phyloP scores from a whole-genome alignment of 2,797 vertebrate species.

The Numenius phaeopus region DNA sequence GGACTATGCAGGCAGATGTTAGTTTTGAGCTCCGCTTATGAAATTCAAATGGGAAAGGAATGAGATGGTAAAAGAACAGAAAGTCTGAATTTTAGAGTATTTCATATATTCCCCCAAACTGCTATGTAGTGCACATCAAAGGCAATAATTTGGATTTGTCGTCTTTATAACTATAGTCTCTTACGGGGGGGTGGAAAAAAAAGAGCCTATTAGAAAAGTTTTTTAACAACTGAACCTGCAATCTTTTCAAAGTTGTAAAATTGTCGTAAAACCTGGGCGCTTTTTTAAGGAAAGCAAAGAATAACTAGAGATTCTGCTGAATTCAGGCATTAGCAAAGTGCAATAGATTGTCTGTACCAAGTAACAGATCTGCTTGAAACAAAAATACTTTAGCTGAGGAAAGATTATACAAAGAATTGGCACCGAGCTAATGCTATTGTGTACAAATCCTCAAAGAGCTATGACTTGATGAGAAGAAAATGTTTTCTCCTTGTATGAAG shows the following conservation, averaged over 20 bases:
- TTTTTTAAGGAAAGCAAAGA: background rate
- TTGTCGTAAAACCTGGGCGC: background rate
- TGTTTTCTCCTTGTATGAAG: conserved; percentile 10
- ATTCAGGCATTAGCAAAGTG: background rate
- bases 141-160: background rate
- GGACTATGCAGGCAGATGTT: background rate
- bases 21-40: background rate
- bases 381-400: background rate
- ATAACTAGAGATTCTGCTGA: background rate
- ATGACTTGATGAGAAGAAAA: conserved; percentile 38
- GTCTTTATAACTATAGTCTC: background rate
- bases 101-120: background rate
- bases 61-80: background rate
- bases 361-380: conserved; percentile 1
- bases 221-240: no score
- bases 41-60: background rate
- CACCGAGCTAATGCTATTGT: background rate
- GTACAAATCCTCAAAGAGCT: background rate
- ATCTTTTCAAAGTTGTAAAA: background rate
- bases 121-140: conserved; percentile 1
- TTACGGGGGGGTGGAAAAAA: background rate
- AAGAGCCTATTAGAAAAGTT: background rate
- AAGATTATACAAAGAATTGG: background rate
- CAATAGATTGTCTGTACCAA: background rate
- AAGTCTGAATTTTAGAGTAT: conserved; percentile 15